phyloP scores from a whole-genome alignment of 2,797 vertebrate genomes.

The Chromis chromis region DNA sequence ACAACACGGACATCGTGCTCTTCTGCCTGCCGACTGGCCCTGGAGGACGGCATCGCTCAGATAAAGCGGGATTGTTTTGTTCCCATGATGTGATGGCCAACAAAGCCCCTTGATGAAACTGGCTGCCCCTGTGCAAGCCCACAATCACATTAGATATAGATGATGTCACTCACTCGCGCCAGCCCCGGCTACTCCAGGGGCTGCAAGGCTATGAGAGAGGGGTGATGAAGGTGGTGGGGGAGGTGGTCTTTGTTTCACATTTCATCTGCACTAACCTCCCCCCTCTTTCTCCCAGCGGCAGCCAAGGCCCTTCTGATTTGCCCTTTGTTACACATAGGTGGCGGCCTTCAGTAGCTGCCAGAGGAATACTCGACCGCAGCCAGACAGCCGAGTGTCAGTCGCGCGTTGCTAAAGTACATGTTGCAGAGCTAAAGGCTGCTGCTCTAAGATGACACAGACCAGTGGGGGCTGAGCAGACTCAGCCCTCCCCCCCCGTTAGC shows the following conservation, averaged over 20 bases:
- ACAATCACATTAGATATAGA: conserved; percentile 74
- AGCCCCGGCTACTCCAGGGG: conserved; percentile 66
- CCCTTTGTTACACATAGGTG: conserved; percentile 52
- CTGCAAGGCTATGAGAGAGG: conserved; percentile 62
- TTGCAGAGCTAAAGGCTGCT: conserved; percentile 32
- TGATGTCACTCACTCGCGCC: conserved; percentile 78
- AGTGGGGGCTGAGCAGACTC: neutral
- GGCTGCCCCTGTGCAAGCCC: conserved; percentile 53
- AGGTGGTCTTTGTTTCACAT: conserved; percentile 78
- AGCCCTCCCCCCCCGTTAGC: neutral
- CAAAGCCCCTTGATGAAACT: conserved; percentile 77
- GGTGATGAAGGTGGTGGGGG: conserved; percentile 52
- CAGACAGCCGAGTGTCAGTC: conserved; percentile 22
- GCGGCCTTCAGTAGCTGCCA: conserved; percentile 35
- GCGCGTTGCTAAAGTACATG: conserved; percentile 19
- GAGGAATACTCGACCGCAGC: conserved; percentile 3
- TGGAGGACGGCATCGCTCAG: conserved; percentile 19
- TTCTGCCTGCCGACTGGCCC: conserved; percentile 7
- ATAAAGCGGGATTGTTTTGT: conserved; percentile 71
- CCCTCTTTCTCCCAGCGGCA: conserved; percentile 4
- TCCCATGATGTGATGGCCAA: conserved; percentile 73
- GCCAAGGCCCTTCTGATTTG: conserved; percentile 12
- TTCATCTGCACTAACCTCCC: conserved; percentile 58
- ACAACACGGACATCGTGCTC: conserved; percentile 15
- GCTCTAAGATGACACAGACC: conserved; percentile 38